Evolutionary conservation across 2,888 invertebrate genomes (phyloP).

Genomic region (Andrena dorsata): DNA sequence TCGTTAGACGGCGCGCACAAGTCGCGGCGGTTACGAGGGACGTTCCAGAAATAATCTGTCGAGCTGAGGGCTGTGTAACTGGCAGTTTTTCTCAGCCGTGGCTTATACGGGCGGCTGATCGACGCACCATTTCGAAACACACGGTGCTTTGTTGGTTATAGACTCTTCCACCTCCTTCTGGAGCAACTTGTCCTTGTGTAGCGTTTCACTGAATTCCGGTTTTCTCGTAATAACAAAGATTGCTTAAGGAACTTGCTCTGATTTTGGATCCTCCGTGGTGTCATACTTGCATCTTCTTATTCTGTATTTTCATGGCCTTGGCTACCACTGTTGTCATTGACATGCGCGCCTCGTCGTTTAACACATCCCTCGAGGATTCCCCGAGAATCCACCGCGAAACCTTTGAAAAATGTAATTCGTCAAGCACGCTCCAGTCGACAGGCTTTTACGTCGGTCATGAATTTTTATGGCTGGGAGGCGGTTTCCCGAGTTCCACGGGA

Average conservation of each 20-base stretch:
- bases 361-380: neutral
- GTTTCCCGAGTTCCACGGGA: conserved; percentile 47
- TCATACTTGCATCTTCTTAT: too few relatives aligned
- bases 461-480: conserved; percentile 68
- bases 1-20: conserved; percentile 45
- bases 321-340: too few relatives aligned
- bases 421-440: conserved; percentile 44
- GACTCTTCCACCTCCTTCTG: neutral
- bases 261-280: too few relatives aligned
- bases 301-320: too few relatives aligned
- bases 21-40: neutral
- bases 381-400: neutral
- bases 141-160: neutral
- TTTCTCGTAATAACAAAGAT: too few relatives aligned
- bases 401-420: conserved; percentile 44
- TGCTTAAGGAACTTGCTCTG: too few relatives aligned
- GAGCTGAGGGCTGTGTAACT: neutral
- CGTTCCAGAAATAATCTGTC: conserved; percentile 14
- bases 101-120: neutral
- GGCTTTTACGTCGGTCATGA: conserved; percentile 64
- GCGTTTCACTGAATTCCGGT: too few relatives aligned
- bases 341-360: neutral
- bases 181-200: too few relatives aligned
- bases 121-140: neutral
- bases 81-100: neutral